phyloP scores from a whole-genome alignment of 1,140 invertebrate species.

The Helicorthomorpha holstii region DNA sequence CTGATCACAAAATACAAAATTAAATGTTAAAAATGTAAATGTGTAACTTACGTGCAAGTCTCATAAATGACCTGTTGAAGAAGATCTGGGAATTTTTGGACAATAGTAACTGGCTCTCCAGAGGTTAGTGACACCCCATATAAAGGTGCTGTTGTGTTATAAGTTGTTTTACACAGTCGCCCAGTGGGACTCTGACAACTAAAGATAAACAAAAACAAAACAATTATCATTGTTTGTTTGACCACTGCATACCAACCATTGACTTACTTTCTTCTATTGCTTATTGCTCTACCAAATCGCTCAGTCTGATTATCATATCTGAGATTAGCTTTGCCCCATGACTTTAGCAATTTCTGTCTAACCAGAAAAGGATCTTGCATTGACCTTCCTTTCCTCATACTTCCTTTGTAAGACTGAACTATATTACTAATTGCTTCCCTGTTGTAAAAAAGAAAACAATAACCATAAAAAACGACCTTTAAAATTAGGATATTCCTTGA shows the following conservation, averaged over 20 bases:
- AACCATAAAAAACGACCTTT: too few species aligned
- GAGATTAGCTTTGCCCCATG: background rate
- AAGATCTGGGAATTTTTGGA: constrained; percentile 86
- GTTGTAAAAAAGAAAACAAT: constrained; percentile 3
- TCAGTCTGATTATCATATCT: too few species aligned
- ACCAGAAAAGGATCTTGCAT: constrained; percentile 3
- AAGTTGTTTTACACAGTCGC: constrained; percentile 65
- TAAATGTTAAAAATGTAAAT: too few species aligned
- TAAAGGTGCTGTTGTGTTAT: constrained; percentile 83
- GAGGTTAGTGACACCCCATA: constrained; percentile 80
- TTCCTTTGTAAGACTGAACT: background rate
- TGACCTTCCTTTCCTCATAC: background rate
- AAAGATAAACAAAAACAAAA: too few species aligned
- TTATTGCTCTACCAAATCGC: too few species aligned
- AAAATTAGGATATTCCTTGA: too few species aligned
- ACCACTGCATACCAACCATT: too few species aligned
- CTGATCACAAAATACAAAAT: too few species aligned
- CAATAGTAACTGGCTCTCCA: constrained; percentile 78
- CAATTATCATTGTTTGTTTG: too few species aligned
- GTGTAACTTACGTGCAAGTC: constrained; percentile 50
- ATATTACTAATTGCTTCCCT: background rate
- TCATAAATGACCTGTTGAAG: constrained; percentile 84
- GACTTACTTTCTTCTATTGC: too few species aligned
- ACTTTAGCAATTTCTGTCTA: background rate
- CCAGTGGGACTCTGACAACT: constrained; percentile 29